Evolutionary conservation across 2,797 vertebrate genomes (phyloP), one percentile per base, ranked within the genome.

Genomic region (Cottoperca gobio): DNA sequence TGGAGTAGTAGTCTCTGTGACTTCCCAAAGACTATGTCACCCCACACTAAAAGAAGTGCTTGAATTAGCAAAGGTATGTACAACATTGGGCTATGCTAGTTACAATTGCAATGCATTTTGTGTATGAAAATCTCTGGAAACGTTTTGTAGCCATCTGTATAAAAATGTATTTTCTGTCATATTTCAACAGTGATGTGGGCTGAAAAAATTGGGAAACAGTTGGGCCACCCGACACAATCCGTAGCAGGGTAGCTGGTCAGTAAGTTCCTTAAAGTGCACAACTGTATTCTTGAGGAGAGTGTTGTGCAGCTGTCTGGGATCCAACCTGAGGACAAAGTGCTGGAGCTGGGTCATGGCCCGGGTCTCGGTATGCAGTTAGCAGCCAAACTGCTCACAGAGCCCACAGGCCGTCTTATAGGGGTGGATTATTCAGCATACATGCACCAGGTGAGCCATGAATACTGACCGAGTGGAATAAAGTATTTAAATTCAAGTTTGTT

Each of bases 361-460:
- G 94, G 94, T 12, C 24, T 94, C 16, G 95, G 94, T 13, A 83
- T 96, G 3, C 76, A 86, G 74, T 65, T 55, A 1, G 93, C 94
- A 42, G 88, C 75, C 43, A 73, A 78, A 40, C 83, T 85, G 31
- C 93, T 95, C 49, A 91, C 84, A 2, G 85, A 71, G 0, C 86
- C 90, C 21, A 50, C 53, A 12, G 94, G 95, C 8, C 90, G n/a
- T 33, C 89, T 95, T 5, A 87, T 93, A 11, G 94, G 95, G 2
- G 91, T 96, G 42, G 95, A 95, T 84, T 92, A 92, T 76, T 95
- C 95, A 0, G 73, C 91, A n/a, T 95, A 94, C 64, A 96, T 96
- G 95, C 86, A 95, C 74, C 62, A 86, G 88, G 91, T 87, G 40
- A 88, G 26, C 24, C n/a, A 19, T 54, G 1, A 21, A 77, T n/a